Base-by-base conservation (phyloP, 2,797 vertebrate species). In the Cercopithecus petaurista region DNA sequence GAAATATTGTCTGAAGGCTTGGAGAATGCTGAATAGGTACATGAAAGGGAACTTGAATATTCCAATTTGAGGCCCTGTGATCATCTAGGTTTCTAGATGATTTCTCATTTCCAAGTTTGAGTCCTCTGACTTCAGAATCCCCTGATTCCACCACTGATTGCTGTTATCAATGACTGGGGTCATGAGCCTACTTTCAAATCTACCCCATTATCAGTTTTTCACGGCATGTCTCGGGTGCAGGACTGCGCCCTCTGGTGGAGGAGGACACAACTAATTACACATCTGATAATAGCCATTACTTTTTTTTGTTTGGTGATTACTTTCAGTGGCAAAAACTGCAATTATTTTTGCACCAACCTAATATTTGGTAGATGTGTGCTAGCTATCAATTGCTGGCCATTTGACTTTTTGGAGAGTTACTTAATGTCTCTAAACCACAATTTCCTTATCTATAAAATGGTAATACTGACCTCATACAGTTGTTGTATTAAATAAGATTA, bases 41-140 rank as follows among this genome's bases (percentile, higher is more conserved):
- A 55, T 75, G 82, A 96, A 33, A 92, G 28, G 64, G 82, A 96
- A 93, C 46, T 91, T 80, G 57, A 96, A 41, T 61, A 92, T 80
- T 88, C 85, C 28, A 70, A 61, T 52, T 76, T 79, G 59, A 79
- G 26, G 36, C 17, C 67, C 19, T 12, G n/a, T 90, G 89, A 90
- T 97, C 79, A 52, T 70, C 75, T 96, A 83, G n/a, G 61, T 91
- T 94, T 97, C 94, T 75, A 93, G 79, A 87, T 89, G 48, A 77
- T 86, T 75, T 95, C 43, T 92, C 64, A 73, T 95, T 96, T 97
- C 87, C 80, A 50, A 79, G 33, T 95, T 96, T 89, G 91, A 26
- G 46, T 90, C 14, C 52, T 46, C 57, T 85, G 48, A 79, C 61
- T 87, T 73, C 46, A 86, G 46, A 75, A 79, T 59, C 41, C 24